phyloP scores from a whole-genome alignment of 2,797 vertebrate species.

The Galago senegalensis region DNA sequence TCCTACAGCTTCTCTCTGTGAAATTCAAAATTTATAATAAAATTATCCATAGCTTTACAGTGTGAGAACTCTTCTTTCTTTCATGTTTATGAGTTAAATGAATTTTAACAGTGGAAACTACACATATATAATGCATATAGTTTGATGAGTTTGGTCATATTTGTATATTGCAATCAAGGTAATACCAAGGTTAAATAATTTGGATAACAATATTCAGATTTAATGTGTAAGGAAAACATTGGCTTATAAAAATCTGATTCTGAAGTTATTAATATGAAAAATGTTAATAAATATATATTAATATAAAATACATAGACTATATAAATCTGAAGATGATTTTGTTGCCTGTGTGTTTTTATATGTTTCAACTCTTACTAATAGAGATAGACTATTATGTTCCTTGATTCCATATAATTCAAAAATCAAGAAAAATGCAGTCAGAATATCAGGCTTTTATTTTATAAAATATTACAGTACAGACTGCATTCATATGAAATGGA shows the following conservation, averaged over 20 bases:
- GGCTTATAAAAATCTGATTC: not conserved
- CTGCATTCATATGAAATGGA: not conserved
- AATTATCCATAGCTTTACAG: not conserved
- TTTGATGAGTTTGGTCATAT: not conserved
- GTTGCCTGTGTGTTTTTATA: accelerated
- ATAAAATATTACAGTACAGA: not conserved
- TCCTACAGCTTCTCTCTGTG: not conserved
- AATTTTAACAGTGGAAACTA: not conserved
- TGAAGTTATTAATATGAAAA: not conserved
- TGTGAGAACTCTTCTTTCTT: not conserved
- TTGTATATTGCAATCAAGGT: not conserved
- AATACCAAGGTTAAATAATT: not conserved
- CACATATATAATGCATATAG: not conserved
- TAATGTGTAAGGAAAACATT: not conserved
- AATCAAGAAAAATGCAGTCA: not conserved
- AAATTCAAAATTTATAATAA: not conserved
- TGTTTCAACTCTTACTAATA: not conserved
- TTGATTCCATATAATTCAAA: not conserved
- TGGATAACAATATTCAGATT: not conserved
- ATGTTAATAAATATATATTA: not conserved
- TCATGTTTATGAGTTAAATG: not conserved
- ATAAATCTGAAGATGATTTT: not conserved
- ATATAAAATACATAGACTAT: not conserved
- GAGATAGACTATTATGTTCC: not conserved
- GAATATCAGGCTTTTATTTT: not conserved